phyloP scores from a whole-genome alignment of 2,113 vertebrate species.

The Pholis gunnellus region DNA sequence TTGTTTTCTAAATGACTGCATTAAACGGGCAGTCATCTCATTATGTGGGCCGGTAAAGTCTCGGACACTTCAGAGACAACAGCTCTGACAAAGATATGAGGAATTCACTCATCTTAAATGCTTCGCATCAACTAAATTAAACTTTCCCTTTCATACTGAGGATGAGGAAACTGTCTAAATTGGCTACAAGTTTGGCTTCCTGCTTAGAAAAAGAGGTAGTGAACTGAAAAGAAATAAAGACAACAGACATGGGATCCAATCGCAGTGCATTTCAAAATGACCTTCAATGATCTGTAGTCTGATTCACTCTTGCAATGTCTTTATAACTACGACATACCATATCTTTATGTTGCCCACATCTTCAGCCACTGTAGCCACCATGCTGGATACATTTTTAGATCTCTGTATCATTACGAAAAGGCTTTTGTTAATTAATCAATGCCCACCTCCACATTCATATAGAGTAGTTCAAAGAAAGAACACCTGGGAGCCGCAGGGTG shows the following conservation, averaged over 20 bases:
- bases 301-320: not conserved
- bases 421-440: not conserved
- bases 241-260: not conserved
- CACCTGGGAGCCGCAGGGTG: not conserved
- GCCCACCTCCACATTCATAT: not conserved
- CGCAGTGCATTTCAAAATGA: not conserved
- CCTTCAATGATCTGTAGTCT: not conserved
- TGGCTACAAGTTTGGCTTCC: not conserved
- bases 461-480: not conserved
- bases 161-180: conserved; percentile 23
- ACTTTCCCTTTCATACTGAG: conserved; percentile 40
- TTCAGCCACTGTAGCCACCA: not conserved
- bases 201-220: conserved; percentile 4
- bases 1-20: conserved; percentile 84
- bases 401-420: not conserved
- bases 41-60: conserved; percentile 58
- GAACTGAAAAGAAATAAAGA: not conserved
- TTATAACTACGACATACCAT: not conserved
- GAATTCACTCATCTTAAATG: conserved; percentile 42
- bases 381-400: not conserved
- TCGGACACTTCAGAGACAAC: conserved; percentile 57
- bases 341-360: not conserved
- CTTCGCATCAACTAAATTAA: conserved; percentile 45
- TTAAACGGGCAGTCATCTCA: conserved; percentile 70
- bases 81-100: conserved; percentile 40